These are phyloP conservation scores for Cathartes aura DNA, from an alignment of 2,113 vertebrate genomes.

Conservation along the genomic window DNA sequence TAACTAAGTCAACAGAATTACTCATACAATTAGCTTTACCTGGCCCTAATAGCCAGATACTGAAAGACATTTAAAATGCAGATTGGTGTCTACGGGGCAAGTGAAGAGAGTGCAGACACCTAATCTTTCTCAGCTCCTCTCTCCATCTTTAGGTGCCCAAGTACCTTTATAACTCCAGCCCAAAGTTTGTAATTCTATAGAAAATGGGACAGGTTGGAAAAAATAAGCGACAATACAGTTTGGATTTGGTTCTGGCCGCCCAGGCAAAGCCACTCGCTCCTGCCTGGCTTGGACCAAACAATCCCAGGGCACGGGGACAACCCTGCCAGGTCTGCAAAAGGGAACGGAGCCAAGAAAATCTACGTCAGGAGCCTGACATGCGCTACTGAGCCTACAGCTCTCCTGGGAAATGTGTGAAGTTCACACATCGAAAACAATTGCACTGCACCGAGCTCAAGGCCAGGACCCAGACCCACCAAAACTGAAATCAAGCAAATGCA, in stretches of 20 bases:
- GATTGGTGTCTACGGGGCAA: background rate
- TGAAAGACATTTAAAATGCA: background rate
- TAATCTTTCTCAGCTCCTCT: background rate
- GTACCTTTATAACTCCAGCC: background rate
- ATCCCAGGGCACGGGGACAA: background rate
- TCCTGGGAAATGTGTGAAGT: background rate
- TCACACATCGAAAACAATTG: background rate
- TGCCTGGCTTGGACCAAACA: background rate
- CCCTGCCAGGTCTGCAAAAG: background rate
- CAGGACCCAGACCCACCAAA: background rate
- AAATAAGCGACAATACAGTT: accelerated
- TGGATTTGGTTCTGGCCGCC: background rate
- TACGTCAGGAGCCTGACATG: background rate
- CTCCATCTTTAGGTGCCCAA: background rate
- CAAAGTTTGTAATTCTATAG: background rate
- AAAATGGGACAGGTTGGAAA: background rate
- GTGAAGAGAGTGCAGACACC: background rate
- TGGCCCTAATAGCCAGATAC: background rate
- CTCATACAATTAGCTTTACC: slow-evolving; percentile 24
- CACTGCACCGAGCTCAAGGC: background rate
- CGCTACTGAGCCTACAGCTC: background rate
- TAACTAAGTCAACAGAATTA: slow-evolving; percentile 25
- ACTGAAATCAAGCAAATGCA: background rate
- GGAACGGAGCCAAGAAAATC: background rate
- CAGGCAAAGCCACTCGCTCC: background rate